Conservation (phyloP, 2,888 invertebrate genomes). For the Psylliodes chrysocephalus region DNA sequence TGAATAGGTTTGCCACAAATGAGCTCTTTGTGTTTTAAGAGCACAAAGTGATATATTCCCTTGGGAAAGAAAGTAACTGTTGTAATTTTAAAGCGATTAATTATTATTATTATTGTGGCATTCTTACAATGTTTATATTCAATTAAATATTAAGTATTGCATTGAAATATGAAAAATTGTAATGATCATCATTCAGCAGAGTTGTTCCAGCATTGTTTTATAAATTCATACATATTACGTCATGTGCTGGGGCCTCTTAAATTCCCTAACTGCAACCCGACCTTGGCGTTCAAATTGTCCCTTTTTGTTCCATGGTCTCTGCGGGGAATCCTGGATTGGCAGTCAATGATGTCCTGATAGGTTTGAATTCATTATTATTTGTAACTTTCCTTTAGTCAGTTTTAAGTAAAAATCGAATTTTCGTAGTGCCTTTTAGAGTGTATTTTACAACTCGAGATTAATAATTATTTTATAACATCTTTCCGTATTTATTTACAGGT, state of each 20-base stretch:
- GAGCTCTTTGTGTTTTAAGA: no score
- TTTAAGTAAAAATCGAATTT: constrained; percentile 20
- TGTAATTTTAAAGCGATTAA: no score
- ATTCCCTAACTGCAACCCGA: constrained; percentile 7
- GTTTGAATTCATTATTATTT: constrained; percentile 59
- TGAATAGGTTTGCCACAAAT: no score
- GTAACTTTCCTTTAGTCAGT: constrained; percentile 41
- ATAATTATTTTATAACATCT: no score
- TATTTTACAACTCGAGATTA: constrained; percentile 25
- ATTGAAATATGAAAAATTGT: neutral
- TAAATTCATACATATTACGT: constrained; percentile 4
- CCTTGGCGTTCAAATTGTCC: constrained; percentile 26
- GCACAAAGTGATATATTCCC: no score
- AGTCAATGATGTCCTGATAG: constrained; percentile 66
- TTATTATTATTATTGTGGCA: no score
- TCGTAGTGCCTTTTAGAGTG: constrained; percentile 29
- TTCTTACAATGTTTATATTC: no score
- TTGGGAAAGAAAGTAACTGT: no score
- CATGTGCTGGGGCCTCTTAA: constrained; percentile 15
- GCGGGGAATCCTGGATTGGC: constrained; percentile 54
- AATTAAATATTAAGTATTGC: no score
- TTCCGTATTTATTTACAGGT: no score
- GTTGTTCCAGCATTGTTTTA: constrained; percentile 3
- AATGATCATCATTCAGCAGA: neutral
- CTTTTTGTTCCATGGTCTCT: constrained; percentile 60